Evolutionary conservation across 2,113 vertebrate genomes (phyloP), one percentile per base, ranked within the genome.

Genomic region (Geococcyx californianus): DNA sequence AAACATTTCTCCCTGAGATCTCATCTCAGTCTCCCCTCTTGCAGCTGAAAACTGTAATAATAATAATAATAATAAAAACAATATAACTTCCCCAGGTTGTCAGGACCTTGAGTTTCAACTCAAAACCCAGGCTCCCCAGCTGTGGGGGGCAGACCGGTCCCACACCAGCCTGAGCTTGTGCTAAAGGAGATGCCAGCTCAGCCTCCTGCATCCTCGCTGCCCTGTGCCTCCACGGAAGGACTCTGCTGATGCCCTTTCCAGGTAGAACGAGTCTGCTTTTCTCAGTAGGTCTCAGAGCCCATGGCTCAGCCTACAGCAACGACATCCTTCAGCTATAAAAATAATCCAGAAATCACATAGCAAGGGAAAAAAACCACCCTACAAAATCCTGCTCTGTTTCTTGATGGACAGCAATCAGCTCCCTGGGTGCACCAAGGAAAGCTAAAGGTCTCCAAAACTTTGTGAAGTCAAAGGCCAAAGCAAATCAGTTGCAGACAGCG

Each of bases 121-220:
- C 26, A 63, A 25, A 90, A 76, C 5, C 5, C n/a, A 54, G 33
- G 26, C 13, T 21, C 11, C 64, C 21, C 5, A 47, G 59, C 34
- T 85, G 34, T 6, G 31, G 36, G 7, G 1, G n/a, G 24, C 67
- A 5, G 23, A 34, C 47, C 44, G 56, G 44, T 28, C 49, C 47
- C 1, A 2, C 6, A 23, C 24, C 5, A 0, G 38, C 26, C 47
- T 3, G 1, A 84, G 23, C 36, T 21, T 44, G 67, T 28, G 66
- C 36, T 54, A 40, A 38, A n/a, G 0, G 1, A 18, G 2, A 26
- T 80, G 68, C 40, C 13, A 7, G 25, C 45, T 51, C 69, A 54
- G 47, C 19, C 19, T 31, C 51, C 73, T 44, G 25, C 70, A 52
- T 8, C 3, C 28, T 25, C 4, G 0, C 59, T 68, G 86, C 29